Evolutionary conservation across 1,140 invertebrate species (phyloP).

Genomic region (Drosophila virilis): DNA sequence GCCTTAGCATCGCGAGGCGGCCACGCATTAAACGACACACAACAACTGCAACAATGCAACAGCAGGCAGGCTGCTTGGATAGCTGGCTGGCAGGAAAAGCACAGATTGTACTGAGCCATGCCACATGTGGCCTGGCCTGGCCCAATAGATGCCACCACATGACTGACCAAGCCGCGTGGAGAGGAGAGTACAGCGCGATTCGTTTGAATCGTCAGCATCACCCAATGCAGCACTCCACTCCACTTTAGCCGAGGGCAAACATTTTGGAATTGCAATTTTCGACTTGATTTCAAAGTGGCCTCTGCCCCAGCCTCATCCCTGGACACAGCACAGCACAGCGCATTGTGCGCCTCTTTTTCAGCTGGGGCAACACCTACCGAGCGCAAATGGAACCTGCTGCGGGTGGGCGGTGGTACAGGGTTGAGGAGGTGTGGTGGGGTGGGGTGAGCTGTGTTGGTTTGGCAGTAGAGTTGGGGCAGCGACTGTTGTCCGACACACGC

Average conservation of each 20-base stretch:
- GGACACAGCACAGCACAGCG: neutral
- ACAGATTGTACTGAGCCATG: no score
- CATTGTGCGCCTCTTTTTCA: conserved; percentile 7
- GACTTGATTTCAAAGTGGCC: conserved; percentile 75
- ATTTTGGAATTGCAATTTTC: conserved; percentile 83
- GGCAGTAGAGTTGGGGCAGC: neutral
- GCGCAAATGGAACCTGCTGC: conserved; percentile 61
- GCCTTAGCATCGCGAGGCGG: conserved; percentile 57
- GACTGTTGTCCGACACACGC: conserved; percentile 30
- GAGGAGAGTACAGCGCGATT: neutral
- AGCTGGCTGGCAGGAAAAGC: conserved; percentile 11
- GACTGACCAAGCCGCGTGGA: conserved; percentile 52
- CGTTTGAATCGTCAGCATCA: conserved; percentile 24
- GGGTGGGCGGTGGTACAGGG: conserved; percentile 38
- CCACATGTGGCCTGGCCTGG: neutral
- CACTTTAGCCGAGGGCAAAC: conserved; percentile 76
- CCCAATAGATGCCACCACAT: conserved; percentile 71
- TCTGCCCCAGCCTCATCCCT: neutral
- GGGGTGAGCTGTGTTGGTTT: neutral
- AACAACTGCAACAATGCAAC: conserved; percentile 47
- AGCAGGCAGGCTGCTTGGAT: conserved; percentile 31
- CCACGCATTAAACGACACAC: conserved; percentile 76
- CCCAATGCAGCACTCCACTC: conserved; percentile 47
- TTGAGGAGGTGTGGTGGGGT: conserved; percentile 20
- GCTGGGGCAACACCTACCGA: conserved; percentile 71